Base-by-base conservation (phyloP, 2,797 vertebrate species). In the Megaceryle alcyon region DNA sequence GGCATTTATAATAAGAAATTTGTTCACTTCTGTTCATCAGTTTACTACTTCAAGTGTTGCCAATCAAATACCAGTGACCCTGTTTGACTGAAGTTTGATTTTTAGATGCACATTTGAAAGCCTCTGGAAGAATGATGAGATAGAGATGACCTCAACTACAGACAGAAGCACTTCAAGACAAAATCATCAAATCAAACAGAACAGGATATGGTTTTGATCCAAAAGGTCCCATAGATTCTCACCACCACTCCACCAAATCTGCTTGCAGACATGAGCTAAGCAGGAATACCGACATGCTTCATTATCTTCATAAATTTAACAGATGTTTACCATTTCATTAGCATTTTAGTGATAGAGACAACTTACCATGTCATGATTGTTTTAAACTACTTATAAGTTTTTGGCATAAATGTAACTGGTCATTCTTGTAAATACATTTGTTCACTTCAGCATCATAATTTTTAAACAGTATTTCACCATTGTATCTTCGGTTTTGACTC, bases 311-410 rank as follows among this genome's bases (percentile, higher is more conserved):
- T 90, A 94, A 97, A 96, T 94, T 78, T 96, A 93, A 94, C 96
- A 97, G 92, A 96, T 96, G 95, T 94, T 98, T 98, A 97, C 89
- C 63, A 93, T 97, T 97, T 97, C 94, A 98, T 98, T 97, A 98
- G 89, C 91, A 97, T 97, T 97, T 96, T 92, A 97, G 96, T 65
- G 87, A 97, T 90, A 81, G 94, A 97, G 88, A 92, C 78, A 97
- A 93, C 88, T 97, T 97, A 91, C 76, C 70, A 84, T n/a, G 81
- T 97, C 91, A 97, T 97, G 29, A 46, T 77, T 96, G 75, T 92
- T 97, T 97, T 86, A 95, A 98, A 97, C 79, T 86, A 92, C 69
- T 85, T 72, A 68, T 95, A 97, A 94, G 94, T 90, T 85, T 92
- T 75, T 82, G 56, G 49, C 95, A 93, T 95, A 97, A 97, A 96